Base-by-base conservation (phyloP, 2,888 invertebrate species). In the Gymnosoma rotundatum region DNA sequence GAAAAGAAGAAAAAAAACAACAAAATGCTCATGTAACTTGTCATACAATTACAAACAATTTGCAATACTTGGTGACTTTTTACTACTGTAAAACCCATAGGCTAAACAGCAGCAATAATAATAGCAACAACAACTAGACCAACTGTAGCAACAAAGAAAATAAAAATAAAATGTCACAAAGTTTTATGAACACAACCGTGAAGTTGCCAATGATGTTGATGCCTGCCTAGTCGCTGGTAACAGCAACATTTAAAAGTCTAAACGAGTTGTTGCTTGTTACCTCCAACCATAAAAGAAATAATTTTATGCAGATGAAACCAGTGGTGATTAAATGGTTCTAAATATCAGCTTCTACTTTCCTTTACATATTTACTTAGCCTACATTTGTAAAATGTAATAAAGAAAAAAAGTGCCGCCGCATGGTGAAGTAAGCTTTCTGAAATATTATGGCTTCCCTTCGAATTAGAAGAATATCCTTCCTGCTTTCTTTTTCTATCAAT, bases 11-110 rank as follows among this genome's bases (percentile, higher is more conserved):
- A 56, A 70, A 52, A 60, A 52, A 56, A 73, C 69, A 72, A 54
- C 56, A 45, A 74, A 80, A 74, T 81, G 74, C 74, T 81, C 64
- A 21, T 81, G 78, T 81, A 84, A 81, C 84, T 84, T 84, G 81
- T 84, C 81, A 78, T 78, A 81, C 73, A 80, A 83, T 83, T 80
- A 72, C 69, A 76, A 81, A 81, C 75, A 75, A 81, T 76, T 75
- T 81, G 58, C 81, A 70, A 70, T 75, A 66, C 64, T 81, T 63
- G 69, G 56, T 74, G 83, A 78, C 69, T 60, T 56, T 73, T 56
- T 38, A 25, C 73, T 52, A 48, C 14, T 32, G 36, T 32, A 18
- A 45, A 80, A 21, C 64, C 83, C 54, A 67, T 64, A 64, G 78
- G 73, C 73, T 32, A 58, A 54, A 54, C 18, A 66, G 58, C 72